Evolutionary conservation across 2,888 invertebrate species (phyloP), one percentile per base, ranked within the genome.

Genomic region (Calephelis perditalis): DNA sequence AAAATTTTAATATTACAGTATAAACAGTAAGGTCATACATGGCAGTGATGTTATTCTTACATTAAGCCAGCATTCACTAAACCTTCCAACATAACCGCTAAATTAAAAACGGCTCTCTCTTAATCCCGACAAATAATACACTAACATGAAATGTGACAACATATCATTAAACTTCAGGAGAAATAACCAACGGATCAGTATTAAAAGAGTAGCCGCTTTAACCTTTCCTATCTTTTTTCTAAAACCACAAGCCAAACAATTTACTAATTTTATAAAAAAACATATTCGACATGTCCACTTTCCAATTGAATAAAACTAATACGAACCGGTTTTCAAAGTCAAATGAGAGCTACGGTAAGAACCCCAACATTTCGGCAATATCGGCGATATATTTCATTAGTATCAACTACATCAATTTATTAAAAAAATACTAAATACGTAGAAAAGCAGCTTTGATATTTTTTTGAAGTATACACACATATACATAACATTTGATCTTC

Each of bases 21-120:
- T 84, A 89, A 87, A 89, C 87, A 86, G 86, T 89, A 90, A 87
- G 87, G 88, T 87, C 88, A 82, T 87, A 89, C 81, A 89, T 89
- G 89, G 89, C 89, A 90, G 89, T 90, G 89, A 86, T 87, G 87
- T 84, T 83, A 81, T 75, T 73, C 78, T 80, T 86, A 84, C 81
- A 77, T 79, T 69, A 75, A 76, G 81, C 80, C 78, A 75, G 76
- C 80, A 79, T 78, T 79, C 77, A 74, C 79, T 77, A 80, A 82
- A 82, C 81, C 75, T 73, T 76, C 74, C 74, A 73, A 76, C 72
- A 69, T 73, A 71, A 72, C 77, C 78, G 68, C 71, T 64, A 71
- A 65, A 56, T 68, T 60, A 60, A 58, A 56, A 56, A 47, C 67
- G 70, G 67, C 67, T 68, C 64, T 62, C 66, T 66, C 73, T 65